Conservation (phyloP, 2,888 invertebrate genomes). For the Eulithis testata region DNA sequence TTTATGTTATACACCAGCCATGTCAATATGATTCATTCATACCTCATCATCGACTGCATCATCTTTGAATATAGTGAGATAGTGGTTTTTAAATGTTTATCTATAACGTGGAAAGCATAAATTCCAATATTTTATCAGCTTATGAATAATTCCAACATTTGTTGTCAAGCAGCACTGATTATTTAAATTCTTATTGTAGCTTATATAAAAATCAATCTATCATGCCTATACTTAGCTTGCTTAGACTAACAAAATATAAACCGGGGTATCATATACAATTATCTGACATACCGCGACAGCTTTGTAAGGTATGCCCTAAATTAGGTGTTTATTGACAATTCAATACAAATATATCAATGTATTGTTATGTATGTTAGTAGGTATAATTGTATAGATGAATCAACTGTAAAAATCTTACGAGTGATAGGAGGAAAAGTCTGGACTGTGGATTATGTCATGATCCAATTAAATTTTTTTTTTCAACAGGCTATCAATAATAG, state of each 20-base stretch:
- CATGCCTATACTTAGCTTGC: not conserved
- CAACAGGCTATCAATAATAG: conserved; percentile 88
- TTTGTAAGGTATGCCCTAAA: too few species aligned
- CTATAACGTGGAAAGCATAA: too few species aligned
- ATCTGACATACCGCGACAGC: too few species aligned
- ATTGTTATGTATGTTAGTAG: too few species aligned
- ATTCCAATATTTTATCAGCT: not conserved
- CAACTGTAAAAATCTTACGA: too few species aligned
- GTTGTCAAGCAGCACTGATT: conserved; percentile 13
- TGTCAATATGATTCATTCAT: not conserved
- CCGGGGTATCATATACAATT: too few species aligned
- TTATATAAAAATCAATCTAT: conserved; percentile 17
- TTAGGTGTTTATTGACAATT: too few species aligned
- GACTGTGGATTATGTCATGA: not conserved
- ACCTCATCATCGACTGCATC: too few species aligned
- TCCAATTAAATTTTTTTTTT: conserved; percentile 21
- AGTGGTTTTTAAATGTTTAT: too few species aligned
- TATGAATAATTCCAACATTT: conserved; percentile 10
- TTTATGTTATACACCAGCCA: not conserved
- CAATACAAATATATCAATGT: too few species aligned
- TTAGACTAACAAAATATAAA: not conserved
- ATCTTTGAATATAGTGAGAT: too few species aligned
- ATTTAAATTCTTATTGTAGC: not conserved
- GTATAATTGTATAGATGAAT: too few species aligned
- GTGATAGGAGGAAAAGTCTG: not conserved